Evolutionary conservation across 2,113 vertebrate genomes (phyloP).

Genomic region (Pongo pygmaeus): DNA sequence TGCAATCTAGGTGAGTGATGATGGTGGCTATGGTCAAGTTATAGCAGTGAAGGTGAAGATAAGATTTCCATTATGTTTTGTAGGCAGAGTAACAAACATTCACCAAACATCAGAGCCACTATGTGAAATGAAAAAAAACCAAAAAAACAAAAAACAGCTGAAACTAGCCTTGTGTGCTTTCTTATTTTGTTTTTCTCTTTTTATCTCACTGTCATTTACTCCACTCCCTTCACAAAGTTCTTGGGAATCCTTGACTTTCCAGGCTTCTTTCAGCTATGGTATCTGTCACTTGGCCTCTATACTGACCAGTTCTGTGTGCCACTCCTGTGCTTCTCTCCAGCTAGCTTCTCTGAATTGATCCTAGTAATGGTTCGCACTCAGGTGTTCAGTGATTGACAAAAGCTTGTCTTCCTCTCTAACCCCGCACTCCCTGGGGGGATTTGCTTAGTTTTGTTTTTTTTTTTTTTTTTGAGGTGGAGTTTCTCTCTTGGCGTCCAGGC

Average conservation of each 20-base stretch:
- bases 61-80: background rate
- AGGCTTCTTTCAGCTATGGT: background rate
- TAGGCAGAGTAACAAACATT: background rate
- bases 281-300: background rate
- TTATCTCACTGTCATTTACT: background rate
- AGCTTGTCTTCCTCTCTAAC: background rate
- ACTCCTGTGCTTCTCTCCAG: background rate
- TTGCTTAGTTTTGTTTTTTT: background rate
- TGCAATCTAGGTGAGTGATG: background rate
- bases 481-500: no score
- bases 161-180: background rate
- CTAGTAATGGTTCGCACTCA: background rate
- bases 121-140: background rate
- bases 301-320: background rate
- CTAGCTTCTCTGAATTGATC: background rate
- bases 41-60: background rate
- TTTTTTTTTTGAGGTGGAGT: no score
- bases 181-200: background rate
- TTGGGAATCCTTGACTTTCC: background rate
- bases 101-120: background rate
- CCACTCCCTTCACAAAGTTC: background rate
- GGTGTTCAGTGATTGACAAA: background rate
- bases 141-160: background rate
- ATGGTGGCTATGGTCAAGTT: background rate
- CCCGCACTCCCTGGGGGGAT: background rate